Conservation (phyloP, 30 jellyfish, hydroid and myxozoan genomes). For the Calvadosia cruxmelitensis region DNA sequence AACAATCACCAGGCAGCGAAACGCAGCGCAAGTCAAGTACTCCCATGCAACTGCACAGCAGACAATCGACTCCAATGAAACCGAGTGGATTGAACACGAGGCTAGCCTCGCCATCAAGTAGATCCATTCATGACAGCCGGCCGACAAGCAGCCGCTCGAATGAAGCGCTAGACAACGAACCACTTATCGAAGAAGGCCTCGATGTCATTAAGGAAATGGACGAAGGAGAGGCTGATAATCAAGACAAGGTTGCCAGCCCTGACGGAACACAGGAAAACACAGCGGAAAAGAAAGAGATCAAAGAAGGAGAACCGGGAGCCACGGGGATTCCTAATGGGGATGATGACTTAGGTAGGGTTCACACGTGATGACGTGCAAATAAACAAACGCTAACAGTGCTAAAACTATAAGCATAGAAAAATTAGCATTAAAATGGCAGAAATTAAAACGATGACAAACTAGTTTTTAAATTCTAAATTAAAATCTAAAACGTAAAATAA, state of each 20-base stretch:
- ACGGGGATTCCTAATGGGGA: too few relatives aligned
- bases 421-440: not conserved
- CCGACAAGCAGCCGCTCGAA: not conserved
- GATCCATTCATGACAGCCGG: not conserved
- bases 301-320: not conserved
- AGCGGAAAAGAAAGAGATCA: not conserved
- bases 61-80: conserved; percentile 5
- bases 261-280: not conserved
- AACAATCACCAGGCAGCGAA: not conserved
- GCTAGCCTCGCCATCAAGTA: not conserved
- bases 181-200: not conserved
- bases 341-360: too few relatives aligned
- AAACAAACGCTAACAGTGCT: too few relatives aligned
- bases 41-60: not conserved
- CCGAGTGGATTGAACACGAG: not conserved
- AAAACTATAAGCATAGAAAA: too few relatives aligned
- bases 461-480: not conserved
- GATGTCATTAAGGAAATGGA: conserved; percentile 4
- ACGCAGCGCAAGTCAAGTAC: not conserved
- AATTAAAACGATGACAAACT: not conserved
- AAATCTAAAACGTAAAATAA: too few relatives aligned
- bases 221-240: not conserved
- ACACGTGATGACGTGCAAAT: too few relatives aligned
- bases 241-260: conserved; percentile 2
- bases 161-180: not conserved